Conservation (phyloP, 1,140 invertebrate species). For the Drosophila kanapiae region DNA sequence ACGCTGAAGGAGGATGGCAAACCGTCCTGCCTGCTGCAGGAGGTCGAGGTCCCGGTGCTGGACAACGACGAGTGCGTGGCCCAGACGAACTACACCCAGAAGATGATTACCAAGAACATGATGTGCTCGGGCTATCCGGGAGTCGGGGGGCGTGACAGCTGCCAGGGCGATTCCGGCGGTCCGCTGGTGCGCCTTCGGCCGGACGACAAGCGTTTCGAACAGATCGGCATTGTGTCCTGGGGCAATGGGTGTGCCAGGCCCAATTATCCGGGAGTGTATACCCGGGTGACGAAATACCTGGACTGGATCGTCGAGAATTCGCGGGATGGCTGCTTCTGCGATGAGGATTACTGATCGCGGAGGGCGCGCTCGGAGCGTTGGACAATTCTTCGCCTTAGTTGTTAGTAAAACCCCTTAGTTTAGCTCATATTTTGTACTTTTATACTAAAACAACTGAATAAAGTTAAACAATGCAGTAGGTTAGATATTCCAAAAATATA, state of each 20-base stretch:
- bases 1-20: conserved; percentile 92
- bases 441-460: conserved; percentile 67
- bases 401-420: conserved; percentile 39
- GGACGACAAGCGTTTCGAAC: conserved; percentile 91
- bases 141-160: conserved; percentile 92
- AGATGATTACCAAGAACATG: conserved; percentile 95
- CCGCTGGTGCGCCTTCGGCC: conserved; percentile 91
- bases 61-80: conserved; percentile 91
- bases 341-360: conserved; percentile 85
- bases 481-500: conserved; percentile 27
- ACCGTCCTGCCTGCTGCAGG: conserved; percentile 91
- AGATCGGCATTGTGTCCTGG: conserved; percentile 90
- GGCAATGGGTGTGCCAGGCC: conserved; percentile 90
- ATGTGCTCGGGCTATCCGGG: conserved; percentile 93
- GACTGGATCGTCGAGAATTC: conserved; percentile 92
- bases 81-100: conserved; percentile 91
- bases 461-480: conserved; percentile 62
- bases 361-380: conserved; percentile 7
- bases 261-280: conserved; percentile 93
- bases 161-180: conserved; percentile 97
- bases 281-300: conserved; percentile 90
- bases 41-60: conserved; percentile 93
- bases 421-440: conserved; percentile 61
- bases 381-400: conserved; percentile 50
- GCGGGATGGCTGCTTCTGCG: conserved; percentile 90